Base-by-base conservation (phyloP, 2,888 invertebrate species). In the Drosophila paramelanica region DNA sequence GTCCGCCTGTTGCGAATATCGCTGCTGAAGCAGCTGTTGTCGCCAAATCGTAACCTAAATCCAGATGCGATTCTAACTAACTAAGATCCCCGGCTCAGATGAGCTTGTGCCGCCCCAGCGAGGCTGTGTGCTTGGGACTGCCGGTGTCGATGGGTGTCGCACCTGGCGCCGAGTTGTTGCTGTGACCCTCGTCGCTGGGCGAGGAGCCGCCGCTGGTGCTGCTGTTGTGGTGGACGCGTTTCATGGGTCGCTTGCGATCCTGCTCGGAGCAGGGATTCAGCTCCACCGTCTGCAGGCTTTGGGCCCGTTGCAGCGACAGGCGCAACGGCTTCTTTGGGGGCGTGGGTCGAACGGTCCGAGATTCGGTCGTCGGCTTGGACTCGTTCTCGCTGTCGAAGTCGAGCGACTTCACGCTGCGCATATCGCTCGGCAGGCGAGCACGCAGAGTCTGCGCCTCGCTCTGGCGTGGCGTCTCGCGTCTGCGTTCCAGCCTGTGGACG, bases 281-380 rank as follows among this genome's bases (percentile, higher is more conserved):
- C 66, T 92, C 92, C 7, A 96, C 94, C 0, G 96, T 96, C 88
- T 96, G 96, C 51, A 96, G 94, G 91, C 97, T 97, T 71, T 96
- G 95, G 0, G 97, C 96, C 81, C 97, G 95, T 90, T 97, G 97
- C 52, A 97, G 92, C 0, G 97, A 97, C 42, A 97, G 92, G 10
- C 97, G 93, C 51, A 97, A 92, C 0, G 97, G 97, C 90, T 97
- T 97, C 85, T 97, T 96, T 20, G 97, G 97, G 5, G 97, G 97
- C 13, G 95, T 95, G 0, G 97, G 97, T 58, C 96, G 93, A 3
- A 94, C 93, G 94, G 47, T 94, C 90, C 60, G 90, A 82, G 58
- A 27, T 45, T 86, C 83, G 1, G 82, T 69, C 2, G 64, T 27
- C 0, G 77, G 79, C 52, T 89, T 90, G 8, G 78, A 58, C 62